Evolutionary conservation across 1,140 invertebrate species (phyloP), one percentile per base, ranked within the genome.

Genomic region (Acyrthosiphon pisum): DNA sequence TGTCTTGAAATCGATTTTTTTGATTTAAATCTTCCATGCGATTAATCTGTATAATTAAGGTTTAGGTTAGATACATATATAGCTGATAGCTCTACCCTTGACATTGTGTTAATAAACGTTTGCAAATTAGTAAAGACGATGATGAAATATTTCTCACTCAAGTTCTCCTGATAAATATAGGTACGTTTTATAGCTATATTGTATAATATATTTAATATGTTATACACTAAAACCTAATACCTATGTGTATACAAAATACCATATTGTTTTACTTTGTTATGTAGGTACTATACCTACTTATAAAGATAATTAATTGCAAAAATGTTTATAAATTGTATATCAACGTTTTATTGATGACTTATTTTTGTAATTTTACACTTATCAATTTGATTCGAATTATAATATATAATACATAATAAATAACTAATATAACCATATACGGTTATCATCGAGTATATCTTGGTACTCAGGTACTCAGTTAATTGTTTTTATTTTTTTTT

Each of bases 81-180:
- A 53, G 22, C 50, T 53, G 50, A 53, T 53, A 76, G 30, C n/a
- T 76, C n/a, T 76, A 76, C n/a, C 60, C 60, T 76, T 76, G 60
- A 76, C 60, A 76, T 76, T 76, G 60, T n/a, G 30, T n/a, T 76
- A 76, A 76, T 35, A 76, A 76, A 76, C 14, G 60, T n/a, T 18
- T 76, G 60, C 60, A 76, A 76, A 76, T 76, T 76, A 76, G 22
- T 76, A 18, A 76, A 76, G 60, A 76, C 60, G 60, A 76, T 76
- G 60, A n/a, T 30, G 60, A 76, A 76, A 76, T 76, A 76, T 76
- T 76, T n/a, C 60, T 76, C 60, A 76, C 60, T 76, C n/a, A 76
- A 76, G 60, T 76, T 76, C 18, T 76, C 0, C 14, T 76, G 60
- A 76, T 76, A 76, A 76, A 76, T n/a, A 76, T n/a, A 22, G 18